Conservation (phyloP, 2,888 invertebrate species). For the Noctua pronuba region DNA sequence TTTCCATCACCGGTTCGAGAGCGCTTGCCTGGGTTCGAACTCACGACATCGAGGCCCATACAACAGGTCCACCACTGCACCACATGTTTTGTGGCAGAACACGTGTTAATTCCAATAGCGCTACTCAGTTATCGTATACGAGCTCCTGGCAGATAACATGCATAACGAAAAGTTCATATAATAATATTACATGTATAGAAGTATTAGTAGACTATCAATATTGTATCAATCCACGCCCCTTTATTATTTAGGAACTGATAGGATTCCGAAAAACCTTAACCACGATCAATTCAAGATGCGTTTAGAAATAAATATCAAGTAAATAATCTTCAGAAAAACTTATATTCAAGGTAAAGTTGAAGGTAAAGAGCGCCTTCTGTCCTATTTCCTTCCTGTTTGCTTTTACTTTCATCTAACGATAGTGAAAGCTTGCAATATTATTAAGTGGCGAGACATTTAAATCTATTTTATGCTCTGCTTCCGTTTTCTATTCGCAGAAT, state of each 20-base stretch:
- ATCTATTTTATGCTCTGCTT: background rate
- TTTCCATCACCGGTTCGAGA: background rate
- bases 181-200: background rate
- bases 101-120: background rate
- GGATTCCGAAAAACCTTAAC: background rate
- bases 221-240: background rate
- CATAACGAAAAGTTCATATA: background rate
- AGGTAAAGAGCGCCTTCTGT: background rate
- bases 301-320: background rate
- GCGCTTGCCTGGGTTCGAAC: background rate
- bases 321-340: background rate
- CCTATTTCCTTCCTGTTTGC: background rate
- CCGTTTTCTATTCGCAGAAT: background rate
- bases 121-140: background rate
- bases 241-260: too few species aligned
- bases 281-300: background rate
- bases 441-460: background rate
- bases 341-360: background rate
- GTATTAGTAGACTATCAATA: background rate
- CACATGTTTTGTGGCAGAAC: background rate
- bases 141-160: background rate
- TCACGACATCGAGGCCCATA: background rate
- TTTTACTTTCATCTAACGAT: conserved; percentile 34
- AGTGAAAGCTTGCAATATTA: conserved; percentile 23
- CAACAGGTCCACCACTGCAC: background rate